A percentile compares a stretch with the other conserved stretches of the same genome.
Evolutionary conservation across 2,888 invertebrate species (phyloP).

Genomic region (Nephrotoma flavescens): DNA sequence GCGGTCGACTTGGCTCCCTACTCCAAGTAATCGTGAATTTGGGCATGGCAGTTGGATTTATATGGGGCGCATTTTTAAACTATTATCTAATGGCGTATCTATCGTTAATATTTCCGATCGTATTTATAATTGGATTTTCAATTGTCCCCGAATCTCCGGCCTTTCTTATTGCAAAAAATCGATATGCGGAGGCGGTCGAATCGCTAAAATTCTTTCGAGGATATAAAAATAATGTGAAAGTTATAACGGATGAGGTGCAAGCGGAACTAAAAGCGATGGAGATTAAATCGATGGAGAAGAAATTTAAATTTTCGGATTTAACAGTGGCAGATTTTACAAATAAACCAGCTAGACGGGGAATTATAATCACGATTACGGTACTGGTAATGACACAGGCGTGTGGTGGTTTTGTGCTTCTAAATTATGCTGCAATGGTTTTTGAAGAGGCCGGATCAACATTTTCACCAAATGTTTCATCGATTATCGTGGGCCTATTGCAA

Average conservation of each 20-base stretch:
- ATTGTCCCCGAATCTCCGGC: conserved; percentile 29
- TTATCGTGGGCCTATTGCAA: conserved; percentile 27
- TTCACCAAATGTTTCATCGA: conserved; percentile 23
- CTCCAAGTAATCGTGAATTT: conserved; percentile 23
- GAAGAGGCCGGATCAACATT: conserved; percentile 24
- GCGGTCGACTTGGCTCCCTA: conserved; percentile 25
- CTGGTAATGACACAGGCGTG: conserved; percentile 24
- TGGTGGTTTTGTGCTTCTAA: conserved; percentile 28
- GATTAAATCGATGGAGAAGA: background rate
- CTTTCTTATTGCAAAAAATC: conserved; percentile 19
- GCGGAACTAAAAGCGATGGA: background rate
- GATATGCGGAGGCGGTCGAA: conserved; percentile 21
- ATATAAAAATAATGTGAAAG: background rate
- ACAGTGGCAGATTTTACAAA: conserved; percentile 10
- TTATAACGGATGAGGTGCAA: background rate
- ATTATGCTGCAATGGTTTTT: conserved; percentile 28
- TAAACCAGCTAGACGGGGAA: conserved; percentile 20
- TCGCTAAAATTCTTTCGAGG: conserved; percentile 26
- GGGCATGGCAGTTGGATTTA: conserved; percentile 23
- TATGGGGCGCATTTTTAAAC: conserved; percentile 21
- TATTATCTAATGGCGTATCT: conserved; percentile 21
- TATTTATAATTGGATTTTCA: conserved; percentile 20
- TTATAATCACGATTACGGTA: conserved; percentile 22
- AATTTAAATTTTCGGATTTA: background rate
- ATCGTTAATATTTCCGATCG: conserved; percentile 16